Percentiles rank a stretch among this genome's conserved stretches.
Evolutionary conservation across 2,797 vertebrate genomes (phyloP).

Genomic region (Siniperca obscura): DNA sequence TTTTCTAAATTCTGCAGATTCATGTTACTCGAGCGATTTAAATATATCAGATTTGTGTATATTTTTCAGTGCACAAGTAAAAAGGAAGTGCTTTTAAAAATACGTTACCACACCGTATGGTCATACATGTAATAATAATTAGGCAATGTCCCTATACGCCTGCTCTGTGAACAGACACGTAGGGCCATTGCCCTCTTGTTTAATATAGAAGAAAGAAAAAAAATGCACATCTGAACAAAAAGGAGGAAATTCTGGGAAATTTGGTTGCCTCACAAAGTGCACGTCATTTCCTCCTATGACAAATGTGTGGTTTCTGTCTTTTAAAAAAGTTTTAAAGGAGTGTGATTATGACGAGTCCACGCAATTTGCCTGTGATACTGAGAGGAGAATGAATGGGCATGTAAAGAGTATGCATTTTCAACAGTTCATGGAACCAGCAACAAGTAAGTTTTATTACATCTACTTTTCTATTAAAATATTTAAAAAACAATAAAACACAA

Average conservation of each 20-base stretch:
- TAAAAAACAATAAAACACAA: neutral
- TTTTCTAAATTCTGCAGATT: constrained; percentile 23
- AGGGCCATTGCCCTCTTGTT: constrained; percentile 19
- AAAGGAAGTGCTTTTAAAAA: constrained; percentile 27
- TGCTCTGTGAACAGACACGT: constrained; percentile 27
- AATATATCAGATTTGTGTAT: neutral
- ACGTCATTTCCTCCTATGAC: constrained; percentile 88
- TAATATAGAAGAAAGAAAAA: constrained; percentile 42
- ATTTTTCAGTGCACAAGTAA: constrained; percentile 27
- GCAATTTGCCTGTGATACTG: constrained; percentile 74
- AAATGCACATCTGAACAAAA: constrained; percentile 56
- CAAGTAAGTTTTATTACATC: constrained; percentile 78
- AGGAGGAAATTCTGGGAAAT: constrained; percentile 85
- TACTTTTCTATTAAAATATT: neutral
- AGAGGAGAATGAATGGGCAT: constrained; percentile 85
- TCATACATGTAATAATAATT: constrained; percentile 20
- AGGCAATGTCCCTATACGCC: constrained; percentile 30
- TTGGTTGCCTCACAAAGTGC: constrained; percentile 82
- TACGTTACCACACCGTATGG: neutral
- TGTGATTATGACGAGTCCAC: constrained; percentile 81
- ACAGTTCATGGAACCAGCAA: constrained; percentile 72
- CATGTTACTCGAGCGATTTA: neutral
- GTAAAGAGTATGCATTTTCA: constrained; percentile 83
- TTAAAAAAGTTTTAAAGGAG: constrained; percentile 80
- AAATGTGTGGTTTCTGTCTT: constrained; percentile 84